A percentile compares a stretch with the other conserved stretches of the same genome.
phyloP scores from a whole-genome alignment of 2,888 invertebrate species.

The Eupithecia dodoneata region DNA sequence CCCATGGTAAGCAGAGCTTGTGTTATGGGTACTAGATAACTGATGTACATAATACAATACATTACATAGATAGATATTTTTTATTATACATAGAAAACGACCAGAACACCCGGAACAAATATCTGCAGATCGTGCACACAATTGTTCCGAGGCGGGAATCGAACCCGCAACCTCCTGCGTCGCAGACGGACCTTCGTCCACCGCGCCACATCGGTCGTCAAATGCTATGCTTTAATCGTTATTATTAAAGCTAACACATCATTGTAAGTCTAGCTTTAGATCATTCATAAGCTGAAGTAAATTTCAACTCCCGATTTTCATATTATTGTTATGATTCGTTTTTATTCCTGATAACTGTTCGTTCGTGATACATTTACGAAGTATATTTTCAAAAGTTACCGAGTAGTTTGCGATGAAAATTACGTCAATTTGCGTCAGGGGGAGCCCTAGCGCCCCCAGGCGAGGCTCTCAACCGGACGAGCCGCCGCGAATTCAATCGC shows the following conservation, averaged over 20 bases:
- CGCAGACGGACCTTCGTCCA: no score
- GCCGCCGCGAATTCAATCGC: conserved; percentile 50
- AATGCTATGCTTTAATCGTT: no score
- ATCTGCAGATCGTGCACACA: no score
- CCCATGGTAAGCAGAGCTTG: no score
- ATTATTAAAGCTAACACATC: background rate
- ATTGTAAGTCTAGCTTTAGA: background rate
- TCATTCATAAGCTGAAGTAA: background rate
- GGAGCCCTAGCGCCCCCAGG: conserved; percentile 16
- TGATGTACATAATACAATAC: no score
- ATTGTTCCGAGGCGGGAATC: no score
- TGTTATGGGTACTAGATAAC: no score
- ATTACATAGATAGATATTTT: no score
- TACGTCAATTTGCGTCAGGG: background rate
- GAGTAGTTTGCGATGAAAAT: background rate
- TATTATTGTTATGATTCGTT: background rate
- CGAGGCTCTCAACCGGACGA: conserved; percentile 36
- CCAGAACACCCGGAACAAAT: no score
- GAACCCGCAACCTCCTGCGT: no score
- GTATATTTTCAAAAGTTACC: background rate
- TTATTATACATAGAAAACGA: no score
- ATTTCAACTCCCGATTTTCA: background rate
- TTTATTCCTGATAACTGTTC: background rate
- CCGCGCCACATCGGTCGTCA: no score
- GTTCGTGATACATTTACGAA: background rate